Conservation (phyloP, 1,140 invertebrate species). For the Nephila pilipes region DNA sequence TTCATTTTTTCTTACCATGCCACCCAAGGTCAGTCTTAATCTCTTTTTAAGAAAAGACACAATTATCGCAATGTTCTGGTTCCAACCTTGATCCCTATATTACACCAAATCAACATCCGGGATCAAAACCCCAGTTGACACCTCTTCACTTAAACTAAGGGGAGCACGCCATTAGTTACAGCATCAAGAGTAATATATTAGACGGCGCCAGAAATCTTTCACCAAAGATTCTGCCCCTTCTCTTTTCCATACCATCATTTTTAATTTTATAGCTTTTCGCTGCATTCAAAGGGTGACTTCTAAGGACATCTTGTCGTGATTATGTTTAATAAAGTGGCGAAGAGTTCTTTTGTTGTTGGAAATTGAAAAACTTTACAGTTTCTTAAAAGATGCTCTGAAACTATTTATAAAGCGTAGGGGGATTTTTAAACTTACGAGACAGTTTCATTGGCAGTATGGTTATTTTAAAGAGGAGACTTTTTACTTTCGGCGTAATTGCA, state of each 20-base stretch:
- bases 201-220: conserved; percentile 56
- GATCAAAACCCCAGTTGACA: conserved; percentile 62
- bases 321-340: conserved; percentile 46
- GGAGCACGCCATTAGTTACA: conserved; percentile 47
- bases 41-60: not conserved
- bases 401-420: not conserved
- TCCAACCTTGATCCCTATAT: not conserved
- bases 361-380: conserved; percentile 7
- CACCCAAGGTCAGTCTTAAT: not conserved
- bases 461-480: not conserved
- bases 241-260: conserved; percentile 17
- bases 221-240: conserved; percentile 47
- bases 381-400: not conserved
- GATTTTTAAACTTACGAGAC: not conserved
- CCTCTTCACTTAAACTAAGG: conserved; percentile 10
- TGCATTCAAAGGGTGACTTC: not conserved
- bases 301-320: conserved; percentile 35
- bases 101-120: not conserved
- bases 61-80: not conserved
- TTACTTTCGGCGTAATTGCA: not conserved
- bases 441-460: not conserved
- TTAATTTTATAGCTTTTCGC: conserved; percentile 57
- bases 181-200: conserved; percentile 49
- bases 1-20: too few relatives aligned
- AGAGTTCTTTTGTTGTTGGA: not conserved